Evolutionary conservation across 2,797 vertebrate genomes (phyloP).

Genomic region (Agapornis canus): DNA sequence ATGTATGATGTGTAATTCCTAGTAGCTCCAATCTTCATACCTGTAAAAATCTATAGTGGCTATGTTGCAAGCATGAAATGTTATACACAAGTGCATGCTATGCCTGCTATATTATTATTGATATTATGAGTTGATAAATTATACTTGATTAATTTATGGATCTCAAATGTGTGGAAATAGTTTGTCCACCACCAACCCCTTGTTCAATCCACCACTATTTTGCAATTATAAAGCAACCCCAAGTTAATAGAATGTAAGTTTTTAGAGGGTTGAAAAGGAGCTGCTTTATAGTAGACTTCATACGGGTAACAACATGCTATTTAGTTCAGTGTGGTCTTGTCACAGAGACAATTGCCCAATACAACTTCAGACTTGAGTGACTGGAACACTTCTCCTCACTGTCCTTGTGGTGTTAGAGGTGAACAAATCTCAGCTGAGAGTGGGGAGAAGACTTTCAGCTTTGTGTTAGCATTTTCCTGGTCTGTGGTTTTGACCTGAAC

Average conservation of each 20-base stretch:
- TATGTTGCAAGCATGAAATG: neutral
- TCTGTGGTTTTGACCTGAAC: neutral
- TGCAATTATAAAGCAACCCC: neutral
- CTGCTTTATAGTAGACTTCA: neutral
- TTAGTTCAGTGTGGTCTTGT: neutral
- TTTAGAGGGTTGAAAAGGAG: neutral
- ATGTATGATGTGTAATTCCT: neutral
- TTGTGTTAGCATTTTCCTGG: neutral
- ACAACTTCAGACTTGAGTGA: neutral
- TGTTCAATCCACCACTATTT: neutral
- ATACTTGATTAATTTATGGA: neutral
- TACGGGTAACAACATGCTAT: neutral
- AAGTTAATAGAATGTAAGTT: neutral
- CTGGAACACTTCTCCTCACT: neutral
- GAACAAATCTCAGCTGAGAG: neutral
- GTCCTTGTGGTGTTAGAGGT: neutral
- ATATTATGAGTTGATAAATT: neutral
- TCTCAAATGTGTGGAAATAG: neutral
- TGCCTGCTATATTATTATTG: neutral
- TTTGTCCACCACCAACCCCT: neutral
- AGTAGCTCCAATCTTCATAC: neutral
- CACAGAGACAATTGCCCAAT: neutral
- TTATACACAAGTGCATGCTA: neutral
- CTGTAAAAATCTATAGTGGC: neutral
- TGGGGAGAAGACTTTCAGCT: neutral